phyloP scores from a whole-genome alignment of 2,797 vertebrate species.

The Syngnathus acus region DNA sequence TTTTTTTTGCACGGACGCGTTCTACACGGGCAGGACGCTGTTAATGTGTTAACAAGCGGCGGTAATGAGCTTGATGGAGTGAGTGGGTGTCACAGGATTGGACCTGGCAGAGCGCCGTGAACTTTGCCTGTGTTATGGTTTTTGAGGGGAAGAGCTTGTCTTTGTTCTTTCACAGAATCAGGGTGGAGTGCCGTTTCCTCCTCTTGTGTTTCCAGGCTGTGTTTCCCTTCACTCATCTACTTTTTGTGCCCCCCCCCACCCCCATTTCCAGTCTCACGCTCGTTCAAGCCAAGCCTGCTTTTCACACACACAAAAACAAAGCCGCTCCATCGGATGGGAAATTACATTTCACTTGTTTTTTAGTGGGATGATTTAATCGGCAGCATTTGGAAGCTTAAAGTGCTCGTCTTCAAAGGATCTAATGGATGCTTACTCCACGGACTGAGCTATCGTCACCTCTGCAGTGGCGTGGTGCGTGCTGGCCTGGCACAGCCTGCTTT shows the following conservation, averaged over 20 bases:
- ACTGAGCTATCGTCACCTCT: constrained; percentile 35
- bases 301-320: constrained; percentile 14
- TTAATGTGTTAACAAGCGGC: constrained; percentile 1
- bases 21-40: constrained; percentile 2
- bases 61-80: background rate
- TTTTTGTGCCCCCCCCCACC: constrained; percentile 43
- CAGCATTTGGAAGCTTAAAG: background rate
- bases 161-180: constrained; percentile 66
- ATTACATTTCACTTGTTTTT: constrained; percentile 7
- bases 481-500: constrained; percentile 47
- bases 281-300: constrained; percentile 15
- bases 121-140: constrained; percentile 31
- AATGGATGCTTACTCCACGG: constrained; percentile 31
- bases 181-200: constrained; percentile 73
- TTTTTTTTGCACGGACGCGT: constrained; percentile 10
- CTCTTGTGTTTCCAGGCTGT: constrained; percentile 64
- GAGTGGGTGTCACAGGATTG: background rate
- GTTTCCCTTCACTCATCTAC: constrained; percentile 29
- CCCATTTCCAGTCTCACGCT: constrained; percentile 28
- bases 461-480: constrained; percentile 44
- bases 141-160: constrained; percentile 60
- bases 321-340: constrained; percentile 17
- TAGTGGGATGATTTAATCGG: background rate
- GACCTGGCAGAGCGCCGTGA: constrained; percentile 13
- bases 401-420: constrained; percentile 18